Evolutionary conservation across 2,113 vertebrate species (phyloP), one percentile per base, ranked within the genome.

Genomic region (Gallinago media): DNA sequence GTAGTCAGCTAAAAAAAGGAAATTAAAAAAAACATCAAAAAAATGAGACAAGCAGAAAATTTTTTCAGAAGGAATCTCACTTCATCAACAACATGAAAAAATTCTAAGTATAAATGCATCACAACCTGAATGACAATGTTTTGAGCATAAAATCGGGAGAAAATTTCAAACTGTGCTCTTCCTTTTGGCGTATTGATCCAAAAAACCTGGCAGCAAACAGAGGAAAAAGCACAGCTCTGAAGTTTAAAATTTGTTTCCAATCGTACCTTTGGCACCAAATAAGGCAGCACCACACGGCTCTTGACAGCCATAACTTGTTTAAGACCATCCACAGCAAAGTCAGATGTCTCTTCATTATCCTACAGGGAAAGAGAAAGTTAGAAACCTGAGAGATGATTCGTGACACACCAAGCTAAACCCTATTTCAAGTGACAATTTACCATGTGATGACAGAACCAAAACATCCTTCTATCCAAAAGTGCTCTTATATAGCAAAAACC

Each of bases 271-370:
- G 99, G 99, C 93, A 99, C 99, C 74, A 99, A 97, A 93, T 99
- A 99, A 67, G 99, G 99, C 92, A 99, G 97, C 92, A 99, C 99
- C 56, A 99, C 99, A 19, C 99, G 99, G 96, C 99, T 99, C 98
- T 99, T 99, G 82, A 99, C 99, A 23, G 99, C 99, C 99, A 99
- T 99, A 81, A 99, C 99, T 92, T 99, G 99, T 97, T 99, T 99
- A 83, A 99, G 98, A 65, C 99, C 99, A 16, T 99, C 99, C 97
- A 99, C 97, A 77, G 99, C 99, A 94, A 99, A 99, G 71, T 99
- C 99, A 3, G 99, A 98, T 4, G 98, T 98, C 38, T 98, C 98
- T 84, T 99, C 97, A 15, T 99, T 98, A 56, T 99, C 99, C 99
- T 99, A 94, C 15, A 68, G 58, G 89, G 27, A 73, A 49, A 79